Percentiles rank a stretch among this genome's conserved stretches.
Conservation (phyloP, 2,797 vertebrate species). For the Notoglanidium macrostoma region DNA sequence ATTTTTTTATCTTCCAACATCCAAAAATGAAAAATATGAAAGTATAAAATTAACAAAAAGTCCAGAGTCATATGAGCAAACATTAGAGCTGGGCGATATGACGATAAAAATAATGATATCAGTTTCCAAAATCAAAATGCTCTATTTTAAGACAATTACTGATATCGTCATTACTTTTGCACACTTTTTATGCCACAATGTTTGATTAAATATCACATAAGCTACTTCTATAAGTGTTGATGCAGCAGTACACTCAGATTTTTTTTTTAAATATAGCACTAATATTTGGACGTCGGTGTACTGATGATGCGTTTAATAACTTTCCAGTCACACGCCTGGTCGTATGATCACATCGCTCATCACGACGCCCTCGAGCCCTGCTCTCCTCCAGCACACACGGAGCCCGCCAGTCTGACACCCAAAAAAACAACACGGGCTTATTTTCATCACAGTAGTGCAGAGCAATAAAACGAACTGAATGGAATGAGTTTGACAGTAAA, state of each 20-base stretch:
- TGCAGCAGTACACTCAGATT: neutral
- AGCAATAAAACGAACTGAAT: neutral
- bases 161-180: neutral
- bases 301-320: no score
- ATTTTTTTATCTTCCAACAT: neutral
- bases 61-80: neutral
- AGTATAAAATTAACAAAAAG: neutral
- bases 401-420: neutral
- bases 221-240: neutral
- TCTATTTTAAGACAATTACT: neutral
- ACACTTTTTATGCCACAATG: neutral
- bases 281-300: neutral
- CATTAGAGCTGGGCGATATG: neutral
- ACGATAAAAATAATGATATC: neutral
- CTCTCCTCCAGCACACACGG: neutral
- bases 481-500: neutral
- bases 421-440: neutral
- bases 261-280: neutral
- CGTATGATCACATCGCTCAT: constrained; percentile 18
- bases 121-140: neutral
- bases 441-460: neutral
- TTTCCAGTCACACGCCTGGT: constrained; percentile 23
- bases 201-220: neutral
- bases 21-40: neutral
- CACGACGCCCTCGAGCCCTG: neutral